Percentiles rank a stretch among this genome's conserved stretches.
phyloP scores from a whole-genome alignment of 2,888 invertebrate species.

The Rhorus exstirpatorius region DNA sequence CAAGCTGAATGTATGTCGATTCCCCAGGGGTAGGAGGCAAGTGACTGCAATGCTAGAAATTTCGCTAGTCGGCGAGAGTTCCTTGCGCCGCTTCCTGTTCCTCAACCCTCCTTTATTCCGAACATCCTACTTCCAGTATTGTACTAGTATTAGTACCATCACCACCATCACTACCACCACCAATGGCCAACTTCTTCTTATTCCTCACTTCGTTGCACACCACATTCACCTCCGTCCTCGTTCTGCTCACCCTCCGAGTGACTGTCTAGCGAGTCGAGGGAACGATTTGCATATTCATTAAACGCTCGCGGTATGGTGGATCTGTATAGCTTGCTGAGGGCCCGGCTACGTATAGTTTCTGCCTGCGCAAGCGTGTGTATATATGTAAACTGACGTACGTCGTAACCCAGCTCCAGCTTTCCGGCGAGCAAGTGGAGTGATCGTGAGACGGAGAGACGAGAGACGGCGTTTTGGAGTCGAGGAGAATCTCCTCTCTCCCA shows the following conservation, averaged over 20 bases:
- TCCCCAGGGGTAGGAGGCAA: constrained; percentile 28
- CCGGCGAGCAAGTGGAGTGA: constrained; percentile 47
- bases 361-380: constrained; percentile 21
- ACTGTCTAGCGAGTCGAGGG: constrained; percentile 77
- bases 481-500: constrained; percentile 22
- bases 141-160: constrained; percentile 22
- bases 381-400: constrained; percentile 41
- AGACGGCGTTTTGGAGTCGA: constrained; percentile 42
- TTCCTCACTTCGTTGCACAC: constrained; percentile 46
- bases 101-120: constrained; percentile 55
- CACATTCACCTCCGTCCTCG: constrained; percentile 62
- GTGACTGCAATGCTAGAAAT: constrained; percentile 61
- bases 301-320: constrained; percentile 75
- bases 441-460: constrained; percentile 48
- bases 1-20: constrained; percentile 34
- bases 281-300: constrained; percentile 84
- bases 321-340: constrained; percentile 49
- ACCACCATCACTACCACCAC: constrained; percentile 27
- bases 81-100: constrained; percentile 66
- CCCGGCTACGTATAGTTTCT: constrained; percentile 46
- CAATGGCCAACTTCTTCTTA: constrained; percentile 50
- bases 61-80: constrained; percentile 66
- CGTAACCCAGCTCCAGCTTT: constrained; percentile 53
- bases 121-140: constrained; percentile 46
- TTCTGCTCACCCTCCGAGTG: constrained; percentile 67